Evolutionary conservation across 1,140 invertebrate species (phyloP).

Genomic region (Penaeus indicus): DNA sequence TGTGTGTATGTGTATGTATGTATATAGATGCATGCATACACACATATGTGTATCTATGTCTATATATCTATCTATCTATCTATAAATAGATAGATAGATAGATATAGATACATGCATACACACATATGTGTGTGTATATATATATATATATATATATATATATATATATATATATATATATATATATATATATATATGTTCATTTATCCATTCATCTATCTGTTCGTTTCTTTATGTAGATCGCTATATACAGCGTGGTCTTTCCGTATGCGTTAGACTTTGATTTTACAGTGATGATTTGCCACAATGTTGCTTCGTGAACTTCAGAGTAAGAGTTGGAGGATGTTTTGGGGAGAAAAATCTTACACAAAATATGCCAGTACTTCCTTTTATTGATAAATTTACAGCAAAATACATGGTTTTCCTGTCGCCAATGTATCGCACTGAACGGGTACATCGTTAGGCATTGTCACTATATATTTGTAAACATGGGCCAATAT

Average conservation of each 20-base stretch:
- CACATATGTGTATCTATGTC: background rate
- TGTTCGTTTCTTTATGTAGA: background rate
- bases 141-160: slow-evolving; percentile 21
- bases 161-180: background rate
- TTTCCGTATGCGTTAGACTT: too few relatives aligned
- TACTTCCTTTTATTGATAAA: slow-evolving; percentile 48
- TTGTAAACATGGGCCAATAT: slow-evolving; percentile 23
- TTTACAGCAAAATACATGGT: slow-evolving; percentile 58
- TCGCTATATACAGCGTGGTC: background rate
- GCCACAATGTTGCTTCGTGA: too few relatives aligned
- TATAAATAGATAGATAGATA: slow-evolving; percentile 1
- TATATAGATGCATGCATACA: background rate
- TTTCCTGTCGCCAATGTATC: slow-evolving; percentile 5
- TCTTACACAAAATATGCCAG: background rate
- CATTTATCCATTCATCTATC: background rate
- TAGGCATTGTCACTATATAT: background rate
- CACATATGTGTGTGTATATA: background rate
- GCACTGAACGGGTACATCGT: background rate
- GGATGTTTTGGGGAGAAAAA: background rate
- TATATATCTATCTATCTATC: slow-evolving; percentile 6
- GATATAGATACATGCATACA: background rate
- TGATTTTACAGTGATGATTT: too few relatives aligned
- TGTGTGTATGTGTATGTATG: too few relatives aligned
- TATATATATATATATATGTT: slow-evolving; percentile 3
- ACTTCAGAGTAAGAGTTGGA: too few relatives aligned